A percentile compares a stretch with the other conserved stretches of the same genome.
phyloP scores from a whole-genome alignment of 2,113 vertebrate genomes.

The Gasterosteus nipponicus region DNA sequence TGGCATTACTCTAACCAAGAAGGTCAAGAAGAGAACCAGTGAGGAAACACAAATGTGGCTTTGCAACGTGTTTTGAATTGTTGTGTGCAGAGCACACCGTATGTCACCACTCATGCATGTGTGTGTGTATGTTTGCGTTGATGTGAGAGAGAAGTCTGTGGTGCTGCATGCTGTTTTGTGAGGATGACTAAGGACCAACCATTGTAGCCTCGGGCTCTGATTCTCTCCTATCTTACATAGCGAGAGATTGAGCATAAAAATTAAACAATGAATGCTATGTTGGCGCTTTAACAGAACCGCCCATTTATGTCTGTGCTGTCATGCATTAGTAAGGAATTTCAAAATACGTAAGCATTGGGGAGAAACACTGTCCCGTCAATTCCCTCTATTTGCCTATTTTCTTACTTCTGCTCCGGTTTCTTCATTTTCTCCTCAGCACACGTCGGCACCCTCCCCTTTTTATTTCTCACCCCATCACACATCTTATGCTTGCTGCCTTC shows the following conservation, averaged over 20 bases:
- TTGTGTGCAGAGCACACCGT: background rate
- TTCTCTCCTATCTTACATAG: constrained; percentile 14
- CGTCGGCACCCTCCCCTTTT: background rate
- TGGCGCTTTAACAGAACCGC: background rate
- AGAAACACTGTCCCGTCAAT: background rate
- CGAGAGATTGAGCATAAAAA: constrained; percentile 20
- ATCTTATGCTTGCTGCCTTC: constrained; percentile 17
- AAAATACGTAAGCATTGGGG: background rate
- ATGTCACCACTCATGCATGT: constrained; percentile 17
- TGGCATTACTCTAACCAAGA: constrained; percentile 24
- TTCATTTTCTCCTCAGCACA: constrained; percentile 17
- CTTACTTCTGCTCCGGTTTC: background rate
- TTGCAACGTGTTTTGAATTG: constrained; percentile 31
- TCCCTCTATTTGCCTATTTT: background rate
- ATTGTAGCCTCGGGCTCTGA: constrained; percentile 51
- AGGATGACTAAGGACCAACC: constrained; percentile 73
- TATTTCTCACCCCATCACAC: constrained; percentile 22
- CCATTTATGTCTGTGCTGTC: constrained; percentile 1
- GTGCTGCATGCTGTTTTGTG: constrained; percentile 62
- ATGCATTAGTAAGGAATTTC: background rate
- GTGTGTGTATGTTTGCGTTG: constrained; percentile 17
- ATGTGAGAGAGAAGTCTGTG: constrained; percentile 39
- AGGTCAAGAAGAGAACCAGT: constrained; percentile 34
- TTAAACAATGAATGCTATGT: background rate
- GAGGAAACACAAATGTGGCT: constrained; percentile 9